Evolutionary conservation across 2,113 vertebrate genomes (phyloP), one percentile per base, ranked within the genome.

Genomic region (Nycticryphes semicollaris): DNA sequence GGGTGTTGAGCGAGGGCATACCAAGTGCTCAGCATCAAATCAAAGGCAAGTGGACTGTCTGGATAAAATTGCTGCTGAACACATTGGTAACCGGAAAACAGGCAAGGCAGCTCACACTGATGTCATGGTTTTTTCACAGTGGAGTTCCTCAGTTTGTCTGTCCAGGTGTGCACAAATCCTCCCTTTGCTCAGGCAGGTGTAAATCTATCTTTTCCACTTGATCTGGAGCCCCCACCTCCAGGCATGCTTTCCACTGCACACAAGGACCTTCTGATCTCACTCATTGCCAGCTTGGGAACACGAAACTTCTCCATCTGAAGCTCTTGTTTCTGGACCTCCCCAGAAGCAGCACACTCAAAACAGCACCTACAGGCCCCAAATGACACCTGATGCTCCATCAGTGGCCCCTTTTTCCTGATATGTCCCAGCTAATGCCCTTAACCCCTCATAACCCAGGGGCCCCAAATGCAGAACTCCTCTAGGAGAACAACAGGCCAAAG

Each of bases 351-450:
- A 51, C 7, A 41, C 19, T 2, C 50, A 19, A 81, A 93, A 67
- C 4, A 35, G n/a, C 12, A 45, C 14, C 24, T 23, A 60, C 9
- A 19, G 39, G 21, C 8, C 22, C 28, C 91, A 81, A 41, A 62
- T 1, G 16, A 27, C 21, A 54, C 30, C 12, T 66, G 50, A 45
- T 53, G 27, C 5, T 83, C 67, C 30, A 78, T 83, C 57, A 50
- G 75, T 16, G 17, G 6, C 3, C 4, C 3, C 6, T 72, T 76
- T 68, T 37, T 27, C 23, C 39, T 75, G 1, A 0, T 14, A 10
- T 8, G 15, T 47, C 25, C 12, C 62, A 59, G 17, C 3, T 51
- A 50, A 64, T 33, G 31, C 30, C 23, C 18, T 60, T 62, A 76
- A 60, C 3, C 18, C 5, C 33, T 88, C 24, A 39, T 4, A 53